These are phyloP conservation scores for Caranx ignobilis DNA, from an alignment of 2,113 vertebrate species.

Conservation along the genomic window DNA sequence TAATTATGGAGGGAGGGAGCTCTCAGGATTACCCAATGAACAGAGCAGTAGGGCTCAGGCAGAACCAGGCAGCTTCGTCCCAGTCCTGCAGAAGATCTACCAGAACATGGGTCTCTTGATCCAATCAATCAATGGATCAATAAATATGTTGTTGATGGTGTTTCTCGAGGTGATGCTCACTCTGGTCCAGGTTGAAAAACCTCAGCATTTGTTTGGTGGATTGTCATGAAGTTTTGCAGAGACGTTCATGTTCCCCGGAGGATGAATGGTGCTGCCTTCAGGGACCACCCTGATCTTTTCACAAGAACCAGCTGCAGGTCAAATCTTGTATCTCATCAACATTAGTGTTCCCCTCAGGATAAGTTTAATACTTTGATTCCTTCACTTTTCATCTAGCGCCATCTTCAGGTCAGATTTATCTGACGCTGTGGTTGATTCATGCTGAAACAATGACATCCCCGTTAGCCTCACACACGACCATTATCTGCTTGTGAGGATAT, in stretches of 20 bases:
- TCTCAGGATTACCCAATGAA: conserved; percentile 56
- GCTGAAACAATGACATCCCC: background rate
- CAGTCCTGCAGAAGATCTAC: background rate
- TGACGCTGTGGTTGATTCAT: background rate
- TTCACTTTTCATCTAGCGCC: background rate
- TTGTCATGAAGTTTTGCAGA: background rate
- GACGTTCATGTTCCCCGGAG: background rate
- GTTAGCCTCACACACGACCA: background rate
- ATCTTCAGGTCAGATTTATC: background rate
- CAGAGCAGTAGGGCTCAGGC: conserved; percentile 7
- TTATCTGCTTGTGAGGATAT: too few relatives aligned
- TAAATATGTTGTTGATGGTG: background rate
- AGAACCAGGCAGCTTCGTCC: background rate
- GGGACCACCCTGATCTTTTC: too few relatives aligned
- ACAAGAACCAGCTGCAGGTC: too few relatives aligned
- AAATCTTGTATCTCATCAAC: background rate
- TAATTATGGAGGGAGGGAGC: conserved; percentile 37
- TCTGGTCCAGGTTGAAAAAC: background rate
- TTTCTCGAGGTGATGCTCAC: background rate
- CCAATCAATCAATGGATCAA: background rate
- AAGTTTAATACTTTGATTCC: background rate
- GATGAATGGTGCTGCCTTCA: too few relatives aligned
- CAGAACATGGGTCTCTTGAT: background rate
- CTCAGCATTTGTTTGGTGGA: too few relatives aligned
- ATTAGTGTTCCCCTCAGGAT: background rate